phyloP scores from a whole-genome alignment of 2,113 vertebrate genomes.

The Clarias magur region DNA sequence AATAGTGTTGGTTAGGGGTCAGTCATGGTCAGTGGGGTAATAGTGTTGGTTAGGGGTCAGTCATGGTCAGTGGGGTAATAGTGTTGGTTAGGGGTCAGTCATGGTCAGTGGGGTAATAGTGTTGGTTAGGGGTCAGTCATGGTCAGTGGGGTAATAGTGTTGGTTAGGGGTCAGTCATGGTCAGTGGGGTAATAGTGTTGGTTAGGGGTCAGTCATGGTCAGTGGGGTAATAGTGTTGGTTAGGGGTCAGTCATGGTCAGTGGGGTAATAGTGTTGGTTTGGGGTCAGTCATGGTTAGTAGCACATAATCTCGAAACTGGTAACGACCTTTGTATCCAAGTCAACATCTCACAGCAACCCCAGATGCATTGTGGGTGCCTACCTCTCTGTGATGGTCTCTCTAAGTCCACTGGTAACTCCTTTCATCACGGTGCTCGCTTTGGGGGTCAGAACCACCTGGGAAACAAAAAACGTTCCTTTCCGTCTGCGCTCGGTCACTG shows the following conservation, averaged over 20 bases:
- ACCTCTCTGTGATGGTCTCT: conserved; percentile 98
- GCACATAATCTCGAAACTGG: neutral
- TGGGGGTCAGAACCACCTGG: conserved; percentile 95
- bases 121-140: neutral
- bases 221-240: neutral
- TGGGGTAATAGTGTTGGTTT: neutral
- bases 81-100: neutral
- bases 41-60: neutral
- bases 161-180: neutral
- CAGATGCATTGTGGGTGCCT: conserved; percentile 6
- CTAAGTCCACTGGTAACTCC: conserved; percentile 93
- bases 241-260: neutral
- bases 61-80: neutral
- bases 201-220: neutral
- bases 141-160: neutral
- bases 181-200: no score
- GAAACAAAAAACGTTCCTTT: conserved; percentile 97
- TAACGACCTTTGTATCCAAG: neutral
- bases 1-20: neutral
- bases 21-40: neutral
- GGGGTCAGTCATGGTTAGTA: neutral
- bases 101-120: neutral
- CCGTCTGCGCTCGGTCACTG: conserved; percentile 90
- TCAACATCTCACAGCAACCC: neutral
- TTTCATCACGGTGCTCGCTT: conserved; percentile 97